Evolutionary conservation across 2,113 vertebrate genomes (phyloP), one percentile per base, ranked within the genome.

Genomic region (Apistogramma diplotaenia): DNA sequence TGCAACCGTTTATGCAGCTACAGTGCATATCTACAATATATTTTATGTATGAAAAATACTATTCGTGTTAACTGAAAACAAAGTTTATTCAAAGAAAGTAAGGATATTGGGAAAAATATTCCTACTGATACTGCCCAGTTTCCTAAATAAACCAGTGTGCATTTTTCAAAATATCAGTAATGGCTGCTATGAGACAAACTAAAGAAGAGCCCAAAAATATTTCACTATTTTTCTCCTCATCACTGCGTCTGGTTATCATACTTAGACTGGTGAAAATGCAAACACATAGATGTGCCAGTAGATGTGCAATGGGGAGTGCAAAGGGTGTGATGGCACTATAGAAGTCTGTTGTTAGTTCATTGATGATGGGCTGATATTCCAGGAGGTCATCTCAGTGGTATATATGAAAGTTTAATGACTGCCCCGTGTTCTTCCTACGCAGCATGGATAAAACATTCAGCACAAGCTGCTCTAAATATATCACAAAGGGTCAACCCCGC

Each of bases 331-430:
- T 31, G 9, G 54, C 7, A 13, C 29, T 74, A 65, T 46, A 81
- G 29, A 74, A 74, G 67, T 21, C 5, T 25, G 18, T 57, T 78
- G 86, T 87, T 89, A 89, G 93, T 87, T 93, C 90, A 91, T 89
- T 94, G 92, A 94, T 93, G 89, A 90, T 51, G 65, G 83, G 74
- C 84, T 94, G 93, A 94, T 93, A 93, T 94, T 94, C 92, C 91
- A 92, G 89, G 85, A 94, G 94, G 93, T 95, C 93, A 95, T 93
- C 90, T 93, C 91, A 92, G 91, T 91, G 92, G 90, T 85, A 91
- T 82, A 31, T 94, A 96, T 97, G 88, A 96, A 97, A 96, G 93
- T 93, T 97, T 97, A 96, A 97, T 96, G 95, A 75, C 59, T 60
- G 87, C 65, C 82, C 91, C 90, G 93, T 93, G 94, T 94, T 95